A percentile compares a stretch with the other conserved stretches of the same genome.
These are phyloP conservation scores for Heliothis subflexa DNA, from an alignment of 1,140 invertebrate species.

Conservation along the genomic window DNA sequence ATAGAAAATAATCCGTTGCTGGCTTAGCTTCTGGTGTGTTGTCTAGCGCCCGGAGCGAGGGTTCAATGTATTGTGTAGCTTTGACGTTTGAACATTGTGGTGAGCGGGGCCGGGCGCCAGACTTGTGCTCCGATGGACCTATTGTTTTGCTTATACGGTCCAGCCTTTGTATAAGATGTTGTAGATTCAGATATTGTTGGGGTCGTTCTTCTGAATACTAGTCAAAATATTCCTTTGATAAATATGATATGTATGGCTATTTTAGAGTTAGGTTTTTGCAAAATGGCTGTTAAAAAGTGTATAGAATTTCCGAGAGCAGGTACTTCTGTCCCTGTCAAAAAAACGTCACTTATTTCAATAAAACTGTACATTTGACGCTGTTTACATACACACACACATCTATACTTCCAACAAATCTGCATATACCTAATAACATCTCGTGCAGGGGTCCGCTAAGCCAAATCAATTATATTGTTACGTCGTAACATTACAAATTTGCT, in stretches of 20 bases:
- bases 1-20: constrained; percentile 5
- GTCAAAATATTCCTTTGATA: too few relatives aligned
- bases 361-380: too few relatives aligned
- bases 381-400: too few relatives aligned
- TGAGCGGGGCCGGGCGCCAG: background rate
- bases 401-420: background rate
- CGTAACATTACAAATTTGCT: background rate
- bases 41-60: background rate
- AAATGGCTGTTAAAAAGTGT: too few relatives aligned
- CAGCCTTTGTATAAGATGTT: background rate
- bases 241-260: too few relatives aligned
- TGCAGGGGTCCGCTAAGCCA: background rate
- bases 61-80: constrained; percentile 11
- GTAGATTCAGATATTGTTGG: background rate
- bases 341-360: too few relatives aligned
- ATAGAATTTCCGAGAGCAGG: too few relatives aligned
- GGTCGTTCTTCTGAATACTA: too few relatives aligned
- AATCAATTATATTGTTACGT: constrained; percentile 16
- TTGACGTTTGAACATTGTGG: constrained; percentile 7
- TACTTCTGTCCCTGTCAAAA: too few relatives aligned
- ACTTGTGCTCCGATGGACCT: background rate
- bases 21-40: background rate
- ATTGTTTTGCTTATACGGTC: background rate
- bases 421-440: background rate
- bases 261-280: too few relatives aligned